phyloP scores from a whole-genome alignment of 2,888 invertebrate species.

The Operophtera brumata region DNA sequence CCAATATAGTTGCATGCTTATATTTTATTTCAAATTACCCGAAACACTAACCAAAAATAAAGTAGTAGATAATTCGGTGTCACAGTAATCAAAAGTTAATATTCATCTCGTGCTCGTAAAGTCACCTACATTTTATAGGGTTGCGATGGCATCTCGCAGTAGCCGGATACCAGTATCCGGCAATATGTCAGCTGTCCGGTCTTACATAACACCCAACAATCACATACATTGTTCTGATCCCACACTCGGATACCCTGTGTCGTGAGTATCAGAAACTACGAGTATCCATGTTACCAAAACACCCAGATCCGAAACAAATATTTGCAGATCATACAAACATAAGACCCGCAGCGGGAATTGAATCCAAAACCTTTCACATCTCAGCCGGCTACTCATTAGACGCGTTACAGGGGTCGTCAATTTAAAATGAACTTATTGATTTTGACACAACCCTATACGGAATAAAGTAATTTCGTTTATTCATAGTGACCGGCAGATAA shows the following conservation, averaged over 20 bases:
- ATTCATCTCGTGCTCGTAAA: constrained; percentile 48
- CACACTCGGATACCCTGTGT: too few species aligned
- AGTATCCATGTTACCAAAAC: too few species aligned
- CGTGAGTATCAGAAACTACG: too few species aligned
- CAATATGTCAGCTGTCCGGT: neutral
- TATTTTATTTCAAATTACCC: constrained; percentile 1
- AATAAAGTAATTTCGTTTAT: constrained; percentile 55
- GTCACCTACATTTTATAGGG: constrained; percentile 40
- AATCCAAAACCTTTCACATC: too few species aligned
- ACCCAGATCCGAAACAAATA: too few species aligned
- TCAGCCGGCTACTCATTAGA: too few species aligned
- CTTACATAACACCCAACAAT: too few species aligned
- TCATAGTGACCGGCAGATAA: constrained; percentile 66
- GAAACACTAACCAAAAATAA: constrained; percentile 29
- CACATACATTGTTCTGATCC: too few species aligned
- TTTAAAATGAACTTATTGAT: too few species aligned
- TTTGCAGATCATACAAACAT: too few species aligned
- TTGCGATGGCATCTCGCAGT: neutral
- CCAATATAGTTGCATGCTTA: neutral
- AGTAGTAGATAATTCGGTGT: constrained; percentile 39
- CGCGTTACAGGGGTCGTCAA: too few species aligned
- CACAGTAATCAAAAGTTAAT: constrained; percentile 51
- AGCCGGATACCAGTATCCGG: neutral
- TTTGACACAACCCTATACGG: neutral
- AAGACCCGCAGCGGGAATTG: too few species aligned